A percentile compares a stretch with the other conserved stretches of the same genome.
Evolutionary conservation across 1,140 invertebrate species (phyloP).

Genomic region (Drosophila nannoptera): DNA sequence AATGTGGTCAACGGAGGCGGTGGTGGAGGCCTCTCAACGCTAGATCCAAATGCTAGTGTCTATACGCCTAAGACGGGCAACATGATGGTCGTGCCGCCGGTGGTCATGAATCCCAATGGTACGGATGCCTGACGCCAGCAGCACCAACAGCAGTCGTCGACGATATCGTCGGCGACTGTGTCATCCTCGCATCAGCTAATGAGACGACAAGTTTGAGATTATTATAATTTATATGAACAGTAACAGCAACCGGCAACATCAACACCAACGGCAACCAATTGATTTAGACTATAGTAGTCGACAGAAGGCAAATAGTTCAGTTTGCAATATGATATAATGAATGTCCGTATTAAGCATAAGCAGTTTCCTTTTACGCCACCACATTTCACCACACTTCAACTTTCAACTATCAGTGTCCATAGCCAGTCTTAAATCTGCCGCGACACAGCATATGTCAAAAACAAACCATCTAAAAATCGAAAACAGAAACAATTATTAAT

Average conservation of each 20-base stretch:
- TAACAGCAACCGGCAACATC: background rate
- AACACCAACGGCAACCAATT: slow-evolving; percentile 27
- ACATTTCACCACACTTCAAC: slow-evolving; percentile 29
- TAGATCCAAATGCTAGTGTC: slow-evolving; percentile 94
- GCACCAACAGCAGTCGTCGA: slow-evolving; percentile 45
- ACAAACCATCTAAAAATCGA: slow-evolving; percentile 9
- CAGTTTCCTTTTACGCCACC: slow-evolving; percentile 44
- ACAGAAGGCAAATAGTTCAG: slow-evolving; percentile 24
- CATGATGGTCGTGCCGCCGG: slow-evolving; percentile 68
- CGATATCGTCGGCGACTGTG: slow-evolving; percentile 9
- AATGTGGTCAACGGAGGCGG: slow-evolving; percentile 53
- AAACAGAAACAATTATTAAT: slow-evolving; percentile 4
- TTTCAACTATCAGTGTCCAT: slow-evolving; percentile 16
- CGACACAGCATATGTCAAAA: background rate
- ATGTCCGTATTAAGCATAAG: slow-evolving; percentile 75
- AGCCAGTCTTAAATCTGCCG: background rate
- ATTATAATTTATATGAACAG: slow-evolving; percentile 71
- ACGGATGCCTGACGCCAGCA: slow-evolving; percentile 77
- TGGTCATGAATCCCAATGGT: slow-evolving; percentile 65
- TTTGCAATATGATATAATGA: slow-evolving; percentile 67
- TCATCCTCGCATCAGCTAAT: slow-evolving; percentile 67
- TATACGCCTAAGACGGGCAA: slow-evolving; percentile 88
- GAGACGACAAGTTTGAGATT: slow-evolving; percentile 79
- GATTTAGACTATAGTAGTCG: slow-evolving; percentile 39
- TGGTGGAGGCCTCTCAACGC: slow-evolving; percentile 81